These are phyloP conservation scores for Orius insidiosus DNA, from an alignment of 1,140 invertebrate genomes.

Conservation along the genomic window DNA sequence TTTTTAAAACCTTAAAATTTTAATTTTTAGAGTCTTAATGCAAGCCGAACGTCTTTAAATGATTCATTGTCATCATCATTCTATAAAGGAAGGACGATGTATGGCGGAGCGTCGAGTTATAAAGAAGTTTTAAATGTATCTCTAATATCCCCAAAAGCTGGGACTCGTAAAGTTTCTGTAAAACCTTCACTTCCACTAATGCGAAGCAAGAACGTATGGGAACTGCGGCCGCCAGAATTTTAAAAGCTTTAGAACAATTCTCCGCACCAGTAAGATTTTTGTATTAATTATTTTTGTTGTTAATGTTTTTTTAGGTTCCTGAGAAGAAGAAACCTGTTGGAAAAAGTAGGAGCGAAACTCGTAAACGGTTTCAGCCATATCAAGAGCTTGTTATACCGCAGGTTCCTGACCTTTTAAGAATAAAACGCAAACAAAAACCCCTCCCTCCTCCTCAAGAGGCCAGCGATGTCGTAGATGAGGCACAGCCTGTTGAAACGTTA, in stretches of 20 bases:
- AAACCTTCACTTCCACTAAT: constrained; percentile 26
- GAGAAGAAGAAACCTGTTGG: too few relatives aligned
- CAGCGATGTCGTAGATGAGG: too few relatives aligned
- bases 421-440: constrained; percentile 9
- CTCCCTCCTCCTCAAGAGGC: not conserved
- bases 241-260: constrained; percentile 53
- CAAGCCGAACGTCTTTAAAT: constrained; percentile 33
- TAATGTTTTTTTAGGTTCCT: too few relatives aligned
- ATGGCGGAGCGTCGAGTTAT: constrained; percentile 49
- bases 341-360: too few relatives aligned
- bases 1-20: too few relatives aligned
- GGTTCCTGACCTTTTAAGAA: constrained; percentile 10
- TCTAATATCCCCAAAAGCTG: constrained; percentile 15
- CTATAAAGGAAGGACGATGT: constrained; percentile 61
- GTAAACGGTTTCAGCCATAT: constrained; percentile 2
- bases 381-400: constrained; percentile 12
- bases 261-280: constrained; percentile 40
- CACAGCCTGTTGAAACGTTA: too few relatives aligned
- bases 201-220: constrained; percentile 26
- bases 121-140: constrained; percentile 1
- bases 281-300: too few relatives aligned
- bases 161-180: constrained; percentile 28
- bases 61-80: constrained; percentile 44
- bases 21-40: constrained; percentile 26
- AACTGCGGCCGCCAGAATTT: constrained; percentile 44